These are phyloP conservation scores for Sphecodes monilicornis DNA, from an alignment of 2,888 invertebrate genomes.

Conservation along the genomic window DNA sequence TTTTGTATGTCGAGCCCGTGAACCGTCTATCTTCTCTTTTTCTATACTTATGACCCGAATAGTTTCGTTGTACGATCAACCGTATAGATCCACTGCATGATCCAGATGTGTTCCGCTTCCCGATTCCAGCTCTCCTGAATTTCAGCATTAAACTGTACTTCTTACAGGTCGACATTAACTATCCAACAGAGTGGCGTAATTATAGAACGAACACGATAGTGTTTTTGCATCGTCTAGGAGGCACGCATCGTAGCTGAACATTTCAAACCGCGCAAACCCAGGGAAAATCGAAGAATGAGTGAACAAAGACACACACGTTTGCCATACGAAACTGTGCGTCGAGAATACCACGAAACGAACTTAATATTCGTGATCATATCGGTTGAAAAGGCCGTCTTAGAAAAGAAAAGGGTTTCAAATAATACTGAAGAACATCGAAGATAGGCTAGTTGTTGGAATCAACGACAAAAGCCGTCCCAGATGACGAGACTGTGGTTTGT, in stretches of 20 bases:
- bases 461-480: slow-evolving; percentile 16
- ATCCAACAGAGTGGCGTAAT: slow-evolving; percentile 66
- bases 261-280: slow-evolving; percentile 55
- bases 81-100: slow-evolving; percentile 51
- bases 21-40: background rate
- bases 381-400: slow-evolving; percentile 34
- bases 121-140: slow-evolving; percentile 30
- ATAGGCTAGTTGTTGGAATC: slow-evolving; percentile 16
- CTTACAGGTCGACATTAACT: slow-evolving; percentile 81
- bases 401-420: slow-evolving; percentile 14
- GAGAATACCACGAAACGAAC: slow-evolving; percentile 40
- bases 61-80: slow-evolving; percentile 1
- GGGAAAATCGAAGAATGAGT: slow-evolving; percentile 61
- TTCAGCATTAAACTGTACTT: slow-evolving; percentile 79
- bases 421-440: slow-evolving; percentile 20
- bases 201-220: slow-evolving; percentile 56
- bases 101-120: slow-evolving; percentile 27
- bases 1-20: background rate
- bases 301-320: slow-evolving; percentile 7
- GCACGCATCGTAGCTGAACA: slow-evolving; percentile 47
- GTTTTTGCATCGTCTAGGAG: slow-evolving; percentile 61
- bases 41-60: background rate
- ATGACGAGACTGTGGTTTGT: slow-evolving; percentile 35
- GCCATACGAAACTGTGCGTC: slow-evolving; percentile 41
- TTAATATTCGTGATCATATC: slow-evolving; percentile 40